Evolutionary conservation across 1,140 invertebrate genomes (phyloP), one percentile per base, ranked within the genome.

Genomic region (Neodiprion virginianus): DNA sequence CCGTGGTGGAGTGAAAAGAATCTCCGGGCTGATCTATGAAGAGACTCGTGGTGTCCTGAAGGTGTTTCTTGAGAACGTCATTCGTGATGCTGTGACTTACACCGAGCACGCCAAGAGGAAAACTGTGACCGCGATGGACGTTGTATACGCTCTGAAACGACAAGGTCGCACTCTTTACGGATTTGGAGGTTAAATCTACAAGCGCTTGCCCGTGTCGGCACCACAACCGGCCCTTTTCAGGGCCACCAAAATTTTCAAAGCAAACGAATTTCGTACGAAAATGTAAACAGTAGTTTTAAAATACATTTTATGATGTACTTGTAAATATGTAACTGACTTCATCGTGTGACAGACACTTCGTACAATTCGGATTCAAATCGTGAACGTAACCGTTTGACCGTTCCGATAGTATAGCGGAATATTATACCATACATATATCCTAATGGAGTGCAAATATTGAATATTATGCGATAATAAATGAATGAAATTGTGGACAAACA

Each of bases 41-140:
- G 87, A 90, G 76, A 89, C 88, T 61, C 81, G 89, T 70, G 86
- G 87, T 79, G 93, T 94, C 0, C 84, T 95, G n/a, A 95, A 95
- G 85, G 92, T 95, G 0, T 96, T 96, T 85, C 86, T 96, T 72
- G 94, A 95, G 85, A 95, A 95, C 82, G 93, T 96, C 0, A 96
- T 96, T 81, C 90, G 94, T 73, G 95, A 95, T 86, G 93, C 94
- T 10, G 93, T 96, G 71, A 95, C 94, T n/a, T 96, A 95, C 88
- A 94, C 93, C 12, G 94, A 94, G 84, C 93, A 95, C 85, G 93
- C 94, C 77, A 95, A 95, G 88, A 88, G 94, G 77, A 96, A 96
- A 88, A 96, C 95, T 17, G 92, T 93, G 50, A 96, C 95, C 9
- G 94, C 95, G 11, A 96, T 96, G 95, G 95, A 96, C 83, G 94